These are phyloP conservation scores for Xenopus tropicalis DNA, from an alignment of 2,113 vertebrate species.

Conservation along the genomic window DNA sequence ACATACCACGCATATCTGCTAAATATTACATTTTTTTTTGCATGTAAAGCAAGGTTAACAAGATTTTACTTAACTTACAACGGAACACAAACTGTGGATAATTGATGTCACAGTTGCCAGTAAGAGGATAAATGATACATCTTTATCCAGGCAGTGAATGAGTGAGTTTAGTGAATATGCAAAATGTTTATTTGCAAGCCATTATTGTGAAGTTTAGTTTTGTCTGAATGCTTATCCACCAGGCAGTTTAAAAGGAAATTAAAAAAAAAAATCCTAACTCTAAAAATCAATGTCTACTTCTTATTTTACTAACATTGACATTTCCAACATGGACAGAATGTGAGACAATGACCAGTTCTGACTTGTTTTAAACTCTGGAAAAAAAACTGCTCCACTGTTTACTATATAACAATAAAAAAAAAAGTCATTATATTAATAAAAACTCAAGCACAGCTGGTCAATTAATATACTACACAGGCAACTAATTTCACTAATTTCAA, in stretches of 20 bases:
- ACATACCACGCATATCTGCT: too few species aligned
- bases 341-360: conserved; percentile 2
- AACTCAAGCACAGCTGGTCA: conserved; percentile 39
- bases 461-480: conserved; percentile 33
- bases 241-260: neutral
- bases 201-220: neutral
- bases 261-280: neutral
- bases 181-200: neutral
- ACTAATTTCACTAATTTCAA: conserved; percentile 37
- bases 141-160: too few species aligned
- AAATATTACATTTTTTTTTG: too few species aligned
- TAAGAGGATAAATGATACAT: too few species aligned
- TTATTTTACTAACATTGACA: neutral
- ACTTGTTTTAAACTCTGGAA: conserved; percentile 11
- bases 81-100: too few species aligned
- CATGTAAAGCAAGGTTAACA: too few species aligned
- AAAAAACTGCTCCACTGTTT: conserved; percentile 18
- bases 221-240: too few species aligned
- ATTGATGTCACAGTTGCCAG: too few species aligned
- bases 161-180: neutral
- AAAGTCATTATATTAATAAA: conserved; percentile 35
- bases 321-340: conserved; percentile 6
- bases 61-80: too few species aligned
- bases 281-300: neutral
- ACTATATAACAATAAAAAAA: conserved; percentile 23